phyloP scores from a whole-genome alignment of 2,888 invertebrate species.

The Drosophila trichaetosa region DNA sequence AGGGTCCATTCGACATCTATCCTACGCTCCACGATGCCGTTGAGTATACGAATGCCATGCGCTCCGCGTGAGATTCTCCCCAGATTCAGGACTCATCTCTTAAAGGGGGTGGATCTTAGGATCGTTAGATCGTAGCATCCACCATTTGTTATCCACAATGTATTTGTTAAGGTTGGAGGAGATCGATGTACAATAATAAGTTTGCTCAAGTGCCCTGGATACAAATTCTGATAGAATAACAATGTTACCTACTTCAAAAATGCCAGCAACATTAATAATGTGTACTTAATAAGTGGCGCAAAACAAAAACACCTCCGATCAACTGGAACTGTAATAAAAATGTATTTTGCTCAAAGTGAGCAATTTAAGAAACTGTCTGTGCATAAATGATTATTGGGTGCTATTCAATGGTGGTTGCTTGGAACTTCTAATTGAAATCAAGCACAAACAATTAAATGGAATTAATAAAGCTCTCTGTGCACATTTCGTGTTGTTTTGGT shows the following conservation, averaged over 20 bases:
- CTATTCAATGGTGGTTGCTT: background rate
- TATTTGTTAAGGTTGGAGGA: slow-evolving; percentile 45
- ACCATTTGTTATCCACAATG: slow-evolving; percentile 38
- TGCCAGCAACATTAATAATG: slow-evolving; percentile 44
- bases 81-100: slow-evolving; percentile 7
- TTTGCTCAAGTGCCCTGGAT: slow-evolving; percentile 55
- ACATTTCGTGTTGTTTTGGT: background rate
- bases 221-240: slow-evolving; percentile 19
- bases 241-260: slow-evolving; percentile 41
- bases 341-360: slow-evolving; percentile 43
- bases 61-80: slow-evolving; percentile 72
- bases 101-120: background rate
- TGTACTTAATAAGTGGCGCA: slow-evolving; percentile 63
- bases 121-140: slow-evolving; percentile 36
- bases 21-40: slow-evolving; percentile 89
- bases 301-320: slow-evolving; percentile 43
- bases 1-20: slow-evolving; percentile 86
- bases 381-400: background rate
- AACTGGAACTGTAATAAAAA: slow-evolving; percentile 30
- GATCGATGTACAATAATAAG: slow-evolving; percentile 49
- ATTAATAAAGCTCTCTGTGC: background rate
- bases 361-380: slow-evolving; percentile 47
- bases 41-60: slow-evolving; percentile 84
- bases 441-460: background rate
- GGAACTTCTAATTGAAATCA: background rate